These are phyloP conservation scores for Lamproptera curius DNA, from an alignment of 2,888 invertebrate species.

Conservation along the genomic window DNA sequence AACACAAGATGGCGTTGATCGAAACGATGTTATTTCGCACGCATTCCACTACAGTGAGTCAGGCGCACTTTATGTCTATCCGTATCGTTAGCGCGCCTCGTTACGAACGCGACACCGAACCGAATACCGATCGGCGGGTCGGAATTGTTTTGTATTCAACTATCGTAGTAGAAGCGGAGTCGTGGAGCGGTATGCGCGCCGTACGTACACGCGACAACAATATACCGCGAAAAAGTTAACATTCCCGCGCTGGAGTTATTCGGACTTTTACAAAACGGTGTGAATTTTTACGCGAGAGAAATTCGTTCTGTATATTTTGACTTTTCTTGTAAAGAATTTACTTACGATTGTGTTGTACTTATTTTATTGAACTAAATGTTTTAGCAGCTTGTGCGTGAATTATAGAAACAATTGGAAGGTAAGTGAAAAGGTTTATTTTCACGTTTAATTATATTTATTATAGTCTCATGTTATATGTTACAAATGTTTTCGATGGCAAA, in stretches of 20 bases:
- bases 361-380: background rate
- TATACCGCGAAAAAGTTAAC: constrained; percentile 58
- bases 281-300: constrained; percentile 50
- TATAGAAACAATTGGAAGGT: constrained; percentile 38
- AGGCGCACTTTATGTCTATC: constrained; percentile 10
- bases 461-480: no score
- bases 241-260: constrained; percentile 56
- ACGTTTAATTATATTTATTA: no score
- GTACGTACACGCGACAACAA: constrained; percentile 54
- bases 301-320: constrained; percentile 49
- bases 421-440: constrained; percentile 30
- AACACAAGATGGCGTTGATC: constrained; percentile 37
- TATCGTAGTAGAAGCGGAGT: constrained; percentile 58
- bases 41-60: constrained; percentile 24
- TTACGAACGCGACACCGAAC: constrained; percentile 17
- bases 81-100: constrained; percentile 1
- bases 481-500: no score
- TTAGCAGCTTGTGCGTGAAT: background rate
- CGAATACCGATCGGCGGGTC: constrained; percentile 8
- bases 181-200: constrained; percentile 48
- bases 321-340: constrained; percentile 41
- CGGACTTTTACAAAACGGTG: constrained; percentile 59
- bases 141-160: constrained; percentile 59
- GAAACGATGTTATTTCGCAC: constrained; percentile 4
- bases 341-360: constrained; percentile 23